Percentiles rank a stretch among this genome's conserved stretches.
Evolutionary conservation across 37 sponge, comb jelly and placozoan species (phyloP).

Genomic region (Spongia lamella): DNA sequence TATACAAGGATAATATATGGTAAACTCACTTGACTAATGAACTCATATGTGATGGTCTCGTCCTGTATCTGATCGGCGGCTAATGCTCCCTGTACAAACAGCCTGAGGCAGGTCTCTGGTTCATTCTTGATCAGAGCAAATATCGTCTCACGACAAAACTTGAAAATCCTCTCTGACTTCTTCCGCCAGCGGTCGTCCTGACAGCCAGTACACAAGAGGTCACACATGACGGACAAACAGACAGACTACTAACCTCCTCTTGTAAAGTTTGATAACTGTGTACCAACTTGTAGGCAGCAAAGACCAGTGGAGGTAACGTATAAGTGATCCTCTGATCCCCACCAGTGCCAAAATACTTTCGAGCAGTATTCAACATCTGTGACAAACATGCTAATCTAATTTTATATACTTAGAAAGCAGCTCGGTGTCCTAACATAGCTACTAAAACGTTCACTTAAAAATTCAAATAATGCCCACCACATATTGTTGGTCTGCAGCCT

Average conservation of each 20-base stretch:
- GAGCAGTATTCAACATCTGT: constrained; percentile 82
- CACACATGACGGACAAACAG: neutral
- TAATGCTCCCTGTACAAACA: constrained; percentile 95
- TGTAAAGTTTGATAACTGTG: constrained; percentile 56
- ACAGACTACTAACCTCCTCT: constrained; percentile 53
- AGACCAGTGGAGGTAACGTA: constrained; percentile 91
- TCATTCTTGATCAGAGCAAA: constrained; percentile 67
- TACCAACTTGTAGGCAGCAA: constrained; percentile 82
- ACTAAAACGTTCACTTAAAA: too few species aligned
- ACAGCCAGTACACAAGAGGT: neutral
- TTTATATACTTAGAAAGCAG: neutral
- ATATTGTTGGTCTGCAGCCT: constrained; percentile 89
- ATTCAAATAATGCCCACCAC: constrained; percentile 42
- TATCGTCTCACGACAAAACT: constrained; percentile 84
- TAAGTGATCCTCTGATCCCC: constrained; percentile 73
- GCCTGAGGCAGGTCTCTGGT: constrained; percentile 76
- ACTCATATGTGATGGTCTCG: constrained; percentile 96
- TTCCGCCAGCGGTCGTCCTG: constrained; percentile 93
- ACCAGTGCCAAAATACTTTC: constrained; percentile 85
- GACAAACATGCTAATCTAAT: neutral
- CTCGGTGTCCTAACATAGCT: neutral
- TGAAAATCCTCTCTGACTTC: constrained; percentile 94
- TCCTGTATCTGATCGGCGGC: constrained; percentile 78
- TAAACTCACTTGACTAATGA: constrained; percentile 78
- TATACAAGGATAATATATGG: neutral